Percentiles rank a stretch among this genome's conserved stretches.
These are phyloP conservation scores for Crenichthys baileyi DNA, from an alignment of 2,797 vertebrate species.

Conservation along the genomic window DNA sequence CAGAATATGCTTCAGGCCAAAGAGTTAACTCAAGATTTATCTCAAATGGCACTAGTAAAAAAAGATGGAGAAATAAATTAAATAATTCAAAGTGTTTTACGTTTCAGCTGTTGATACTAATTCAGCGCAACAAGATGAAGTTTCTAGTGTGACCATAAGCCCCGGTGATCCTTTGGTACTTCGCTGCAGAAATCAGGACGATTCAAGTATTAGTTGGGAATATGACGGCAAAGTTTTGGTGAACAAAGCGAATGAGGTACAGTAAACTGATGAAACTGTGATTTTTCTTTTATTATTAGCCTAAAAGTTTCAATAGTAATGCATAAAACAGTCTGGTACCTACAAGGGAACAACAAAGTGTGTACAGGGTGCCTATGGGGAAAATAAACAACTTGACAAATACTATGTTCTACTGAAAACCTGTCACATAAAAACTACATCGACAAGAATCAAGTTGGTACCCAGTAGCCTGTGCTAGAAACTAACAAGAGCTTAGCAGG, in stretches of 20 bases:
- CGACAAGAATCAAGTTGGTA: no score
- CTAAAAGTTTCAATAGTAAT: background rate
- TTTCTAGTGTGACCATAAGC: constrained; percentile 57
- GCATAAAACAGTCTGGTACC: background rate
- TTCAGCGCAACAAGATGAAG: background rate
- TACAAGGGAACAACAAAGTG: background rate
- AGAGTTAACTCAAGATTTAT: background rate
- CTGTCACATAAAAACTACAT: no score
- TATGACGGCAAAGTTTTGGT: background rate
- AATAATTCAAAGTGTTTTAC: constrained; percentile 23
- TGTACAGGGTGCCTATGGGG: background rate
- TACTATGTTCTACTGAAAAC: background rate
- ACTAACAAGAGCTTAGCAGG: no score
- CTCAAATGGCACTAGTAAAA: background rate
- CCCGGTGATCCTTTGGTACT: constrained; percentile 73
- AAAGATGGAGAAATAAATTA: background rate
- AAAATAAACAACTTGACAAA: background rate
- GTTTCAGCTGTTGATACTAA: constrained; percentile 52
- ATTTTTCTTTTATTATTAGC: background rate
- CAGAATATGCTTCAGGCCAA: background rate
- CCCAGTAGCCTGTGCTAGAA: no score
- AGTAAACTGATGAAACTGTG: background rate
- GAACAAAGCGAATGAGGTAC: constrained; percentile 33
- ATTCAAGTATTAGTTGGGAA: fast-evolving
- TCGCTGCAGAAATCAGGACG: constrained; percentile 35